Percentiles rank a stretch among this genome's conserved stretches.
These are phyloP conservation scores for Pinna nobilis DNA, from an alignment of 1,140 invertebrate species.

Conservation along the genomic window DNA sequence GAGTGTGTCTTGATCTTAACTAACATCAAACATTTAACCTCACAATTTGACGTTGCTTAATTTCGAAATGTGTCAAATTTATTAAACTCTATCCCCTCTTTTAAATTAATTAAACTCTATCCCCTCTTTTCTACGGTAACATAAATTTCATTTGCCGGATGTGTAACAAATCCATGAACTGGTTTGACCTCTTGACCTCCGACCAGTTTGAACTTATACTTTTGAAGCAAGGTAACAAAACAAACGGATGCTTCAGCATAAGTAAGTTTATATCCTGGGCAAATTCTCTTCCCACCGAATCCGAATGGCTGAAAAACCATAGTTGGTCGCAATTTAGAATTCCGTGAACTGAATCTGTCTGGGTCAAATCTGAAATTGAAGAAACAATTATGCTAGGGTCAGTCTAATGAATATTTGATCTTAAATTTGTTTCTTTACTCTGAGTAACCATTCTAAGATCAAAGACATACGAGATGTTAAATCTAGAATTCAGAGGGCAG, in stretches of 20 bases:
- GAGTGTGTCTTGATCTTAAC: too few species aligned
- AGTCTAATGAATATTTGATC: too few species aligned
- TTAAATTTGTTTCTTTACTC: too few species aligned
- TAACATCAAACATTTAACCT: too few species aligned
- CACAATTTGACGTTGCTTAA: too few species aligned
- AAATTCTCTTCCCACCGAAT: conserved; percentile 69
- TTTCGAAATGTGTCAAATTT: too few species aligned
- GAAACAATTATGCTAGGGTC: too few species aligned
- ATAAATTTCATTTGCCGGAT: conserved; percentile 70
- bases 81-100: too few species aligned
- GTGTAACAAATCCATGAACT: conserved; percentile 64
- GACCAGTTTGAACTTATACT: conserved; percentile 59
- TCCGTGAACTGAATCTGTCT: conserved; percentile 62
- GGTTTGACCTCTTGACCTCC: conserved; percentile 62
- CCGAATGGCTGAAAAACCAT: conserved; percentile 68
- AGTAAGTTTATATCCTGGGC: conserved; percentile 64
- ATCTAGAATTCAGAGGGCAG: too few species aligned
- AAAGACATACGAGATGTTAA: too few species aligned
- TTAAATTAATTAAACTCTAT: too few species aligned
- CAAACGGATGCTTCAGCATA: conserved; percentile 52
- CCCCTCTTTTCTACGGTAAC: conserved; percentile 58
- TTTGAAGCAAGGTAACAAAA: conserved; percentile 51
- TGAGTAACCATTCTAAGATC: too few species aligned
- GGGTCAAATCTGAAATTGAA: conserved; percentile 67
- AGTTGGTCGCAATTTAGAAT: conserved; percentile 45